These are phyloP conservation scores for Hydrozoanthus tunicans DNA, from an alignment of 64 coral and sea anemone genomes.

Conservation along the genomic window DNA sequence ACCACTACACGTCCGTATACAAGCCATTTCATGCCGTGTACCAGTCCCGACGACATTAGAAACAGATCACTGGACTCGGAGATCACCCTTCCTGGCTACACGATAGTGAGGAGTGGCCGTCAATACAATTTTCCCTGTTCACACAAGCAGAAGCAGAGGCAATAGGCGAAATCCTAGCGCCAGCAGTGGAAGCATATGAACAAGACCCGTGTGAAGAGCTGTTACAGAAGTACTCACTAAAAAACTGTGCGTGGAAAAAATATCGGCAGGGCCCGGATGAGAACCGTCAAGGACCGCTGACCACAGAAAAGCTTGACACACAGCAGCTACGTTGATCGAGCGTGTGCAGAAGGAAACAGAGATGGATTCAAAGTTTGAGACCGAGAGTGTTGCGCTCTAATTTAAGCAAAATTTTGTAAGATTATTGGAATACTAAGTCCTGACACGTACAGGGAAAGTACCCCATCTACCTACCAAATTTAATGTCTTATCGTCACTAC, in stretches of 20 bases:
- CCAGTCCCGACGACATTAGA: no score
- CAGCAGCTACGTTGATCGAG: constrained; percentile 20
- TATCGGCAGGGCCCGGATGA: not conserved
- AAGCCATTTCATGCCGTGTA: no score
- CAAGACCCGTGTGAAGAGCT: constrained; percentile 19
- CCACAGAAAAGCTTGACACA: constrained; percentile 40
- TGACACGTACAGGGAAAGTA: constrained; percentile 43
- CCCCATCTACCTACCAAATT: constrained; percentile 38
- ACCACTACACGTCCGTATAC: no score
- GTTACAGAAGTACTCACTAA: not conserved
- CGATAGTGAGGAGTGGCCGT: constrained; percentile 16
- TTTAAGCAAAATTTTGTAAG: not conserved
- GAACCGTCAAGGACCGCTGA: constrained; percentile 17
- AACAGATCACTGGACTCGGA: no score
- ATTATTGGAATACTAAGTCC: constrained; percentile 6
- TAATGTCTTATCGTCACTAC: not conserved
- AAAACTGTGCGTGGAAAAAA: constrained; percentile 17
- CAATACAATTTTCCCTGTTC: not conserved
- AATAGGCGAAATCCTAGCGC: constrained; percentile 24
- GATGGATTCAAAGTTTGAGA: constrained; percentile 3
- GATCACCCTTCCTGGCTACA: constrained; percentile 27
- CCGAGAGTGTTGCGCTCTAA: not conserved
- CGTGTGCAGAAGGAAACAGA: not conserved
- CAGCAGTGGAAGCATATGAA: not conserved
- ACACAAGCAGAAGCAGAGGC: constrained; percentile 20